Evolutionary conservation across 2,113 vertebrate genomes (phyloP), one percentile per base, ranked within the genome.

Genomic region (Cervus canadensis): DNA sequence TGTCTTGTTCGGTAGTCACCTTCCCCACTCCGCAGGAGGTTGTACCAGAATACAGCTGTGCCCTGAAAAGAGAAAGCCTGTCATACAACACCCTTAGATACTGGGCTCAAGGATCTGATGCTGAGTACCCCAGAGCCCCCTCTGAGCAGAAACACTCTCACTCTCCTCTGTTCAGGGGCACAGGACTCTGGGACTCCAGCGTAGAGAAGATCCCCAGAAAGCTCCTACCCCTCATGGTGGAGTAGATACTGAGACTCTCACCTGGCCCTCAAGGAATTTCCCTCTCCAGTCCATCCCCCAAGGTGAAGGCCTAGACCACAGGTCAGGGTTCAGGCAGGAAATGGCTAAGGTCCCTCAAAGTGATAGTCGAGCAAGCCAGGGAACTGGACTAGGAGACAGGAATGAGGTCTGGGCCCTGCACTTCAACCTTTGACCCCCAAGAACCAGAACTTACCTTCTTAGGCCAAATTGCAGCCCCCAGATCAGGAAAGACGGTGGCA

Each of bases 41-140:
- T 99, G 95, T 99, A 99, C 99, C 99, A 99, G 95, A 99, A 99
- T 60, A 99, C 99, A 26, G 99, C 99, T 3, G 99, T 99, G 40
- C 99, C 99, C 99, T 99, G 98, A 11, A 91, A 98, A 89, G n/a
- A 98, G 83, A 98, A 3, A 36, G 28, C 7, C 23, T 54, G 16
- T 95, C 57, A 96, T 62, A 87, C 67, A 10, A 40, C 13, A 40
- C 2, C 21, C 59, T 86, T n/a, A 19, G 67, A 95, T 43, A 84
- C 0, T 4, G 11, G 36, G 26, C 52, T 43, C 48, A 2, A 19
- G 17, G 48, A 67, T 59, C 60, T 81, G 48, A 78, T 48, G 30
- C 1, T 1, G 2, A 93, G 60, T 14, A 81, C 40, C 48, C 36
- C 10, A 84, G 45, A 87, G 48, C 28, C 84, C 40, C 2, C 26